Evolutionary conservation across 2,888 invertebrate species (phyloP), one percentile per base, ranked within the genome.

Genomic region (Amphipoea lucens): DNA sequence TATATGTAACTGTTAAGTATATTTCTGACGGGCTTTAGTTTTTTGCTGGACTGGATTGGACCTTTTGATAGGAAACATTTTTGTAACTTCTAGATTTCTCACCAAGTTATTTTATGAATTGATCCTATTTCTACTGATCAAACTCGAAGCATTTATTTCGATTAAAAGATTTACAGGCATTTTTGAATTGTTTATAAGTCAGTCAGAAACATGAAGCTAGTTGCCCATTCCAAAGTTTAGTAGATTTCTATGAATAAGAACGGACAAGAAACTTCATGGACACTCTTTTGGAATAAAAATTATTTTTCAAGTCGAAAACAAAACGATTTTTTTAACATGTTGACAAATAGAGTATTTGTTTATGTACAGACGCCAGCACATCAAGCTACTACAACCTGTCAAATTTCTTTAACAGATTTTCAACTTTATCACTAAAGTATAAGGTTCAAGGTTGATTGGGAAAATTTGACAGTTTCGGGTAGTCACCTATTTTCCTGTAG

Each of bases 1-100:
- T 88, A 88, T 86, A 76, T 84, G 87, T 84, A 65, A 79, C 67
- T 78, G 65, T 85, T 81, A 83, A 69, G 68, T 75, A 78, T 86
- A 79, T 74, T 83, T 69, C 63, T 67, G 66, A 42, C 6, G 1
- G 29, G 0, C 3, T 63, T 54, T 71, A 69, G 74, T 71, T 68
- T 63, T 65, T 63, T 65, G 29, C 42, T 75, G 14, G 0, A 71
- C 67, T 57, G 9, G 3, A 4, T 69, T 1, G 14, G 14, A 48
- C 12, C 48, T 73, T 70, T 78, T 72, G 71, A n/a, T 57, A 36
- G 54, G 17, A 1, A n/a, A 12, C 20, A 20, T 72, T 62, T 23
- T 48, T 40, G 7, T 23, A 6, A n/a, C 17, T 65, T 45, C 9
- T 14, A 48, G 2, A 48, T 45, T 45, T 14, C 6, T 14, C 2